Conservation (phyloP, 2,888 invertebrate genomes). For the Tanypteryx hageni region DNA sequence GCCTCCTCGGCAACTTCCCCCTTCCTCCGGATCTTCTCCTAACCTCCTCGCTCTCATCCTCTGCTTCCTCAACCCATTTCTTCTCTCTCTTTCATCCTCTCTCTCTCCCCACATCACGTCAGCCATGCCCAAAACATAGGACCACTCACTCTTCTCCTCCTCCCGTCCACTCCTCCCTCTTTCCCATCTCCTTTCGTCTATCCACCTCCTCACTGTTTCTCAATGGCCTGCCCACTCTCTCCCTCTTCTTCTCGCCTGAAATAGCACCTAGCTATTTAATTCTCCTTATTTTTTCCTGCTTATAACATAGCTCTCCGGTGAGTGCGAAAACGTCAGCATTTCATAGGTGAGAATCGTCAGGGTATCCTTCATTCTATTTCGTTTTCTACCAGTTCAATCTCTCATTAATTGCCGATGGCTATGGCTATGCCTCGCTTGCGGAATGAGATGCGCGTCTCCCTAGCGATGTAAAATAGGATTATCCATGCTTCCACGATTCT, state of each 20-base stretch:
- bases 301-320: neutral
- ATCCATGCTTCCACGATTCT: too few species aligned
- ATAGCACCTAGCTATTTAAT: neutral
- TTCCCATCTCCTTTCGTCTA: too few species aligned
- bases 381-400: too few species aligned
- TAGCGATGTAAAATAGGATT: too few species aligned
- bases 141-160: neutral
- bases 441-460: too few species aligned
- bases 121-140: conserved; percentile 18
- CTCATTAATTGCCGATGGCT: neutral
- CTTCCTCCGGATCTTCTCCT: too few species aligned
- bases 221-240: neutral
- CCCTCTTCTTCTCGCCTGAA: neutral
- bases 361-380: neutral
- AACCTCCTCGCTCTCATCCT: too few species aligned
- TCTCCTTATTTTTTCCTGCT: neutral
- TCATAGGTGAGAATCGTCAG: neutral
- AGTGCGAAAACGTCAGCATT: neutral
- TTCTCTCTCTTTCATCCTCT: too few species aligned
- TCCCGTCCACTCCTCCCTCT: neutral
- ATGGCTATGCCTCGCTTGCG: neutral
- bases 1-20: neutral
- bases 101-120: neutral
- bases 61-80: too few species aligned
- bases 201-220: neutral